Percentiles rank a stretch among this genome's conserved stretches.
These are phyloP conservation scores for Aleiodes testaceus DNA, from an alignment of 2,888 invertebrate species.

Conservation along the genomic window DNA sequence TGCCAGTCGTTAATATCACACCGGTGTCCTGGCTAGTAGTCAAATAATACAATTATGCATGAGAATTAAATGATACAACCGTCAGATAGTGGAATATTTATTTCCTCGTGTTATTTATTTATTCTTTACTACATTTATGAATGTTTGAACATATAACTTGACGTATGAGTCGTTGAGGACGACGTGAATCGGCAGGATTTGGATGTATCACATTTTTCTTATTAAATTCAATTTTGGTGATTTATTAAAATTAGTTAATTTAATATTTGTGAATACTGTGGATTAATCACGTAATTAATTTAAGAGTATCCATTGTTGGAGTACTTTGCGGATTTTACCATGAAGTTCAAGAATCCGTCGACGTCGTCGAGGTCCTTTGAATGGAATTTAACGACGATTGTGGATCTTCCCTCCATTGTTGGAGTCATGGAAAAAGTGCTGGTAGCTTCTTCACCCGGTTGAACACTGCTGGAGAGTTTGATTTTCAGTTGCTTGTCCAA, in stretches of 20 bases:
- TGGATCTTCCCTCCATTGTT: constrained; percentile 84
- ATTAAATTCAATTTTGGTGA: neutral
- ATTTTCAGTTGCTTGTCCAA: constrained; percentile 83
- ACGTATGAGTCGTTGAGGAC: constrained; percentile 12
- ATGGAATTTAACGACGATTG: constrained; percentile 89
- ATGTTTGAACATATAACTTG: constrained; percentile 27
- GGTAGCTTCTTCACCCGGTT: constrained; percentile 81
- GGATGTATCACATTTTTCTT: constrained; percentile 35
- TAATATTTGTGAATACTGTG: neutral
- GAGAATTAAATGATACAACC: constrained; percentile 10
- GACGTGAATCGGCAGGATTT: constrained; percentile 32
- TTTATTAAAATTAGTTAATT: neutral
- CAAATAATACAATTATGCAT: constrained; percentile 43
- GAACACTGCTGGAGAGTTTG: constrained; percentile 78
- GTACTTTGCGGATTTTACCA: constrained; percentile 76
- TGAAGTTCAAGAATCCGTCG: constrained; percentile 88
- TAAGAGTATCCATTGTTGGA: constrained; percentile 46
- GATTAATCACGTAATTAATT: constrained; percentile 22
- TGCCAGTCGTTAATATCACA: constrained; percentile 61
- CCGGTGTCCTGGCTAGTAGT: constrained; percentile 53
- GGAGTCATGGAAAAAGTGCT: constrained; percentile 86
- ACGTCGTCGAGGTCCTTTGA: constrained; percentile 92
- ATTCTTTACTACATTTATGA: constrained; percentile 25
- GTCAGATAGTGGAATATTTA: constrained; percentile 29
- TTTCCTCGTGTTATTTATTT: constrained; percentile 26